These are phyloP conservation scores for Hippolais icterina DNA, from an alignment of 2,113 vertebrate genomes.

Conservation along the genomic window DNA sequence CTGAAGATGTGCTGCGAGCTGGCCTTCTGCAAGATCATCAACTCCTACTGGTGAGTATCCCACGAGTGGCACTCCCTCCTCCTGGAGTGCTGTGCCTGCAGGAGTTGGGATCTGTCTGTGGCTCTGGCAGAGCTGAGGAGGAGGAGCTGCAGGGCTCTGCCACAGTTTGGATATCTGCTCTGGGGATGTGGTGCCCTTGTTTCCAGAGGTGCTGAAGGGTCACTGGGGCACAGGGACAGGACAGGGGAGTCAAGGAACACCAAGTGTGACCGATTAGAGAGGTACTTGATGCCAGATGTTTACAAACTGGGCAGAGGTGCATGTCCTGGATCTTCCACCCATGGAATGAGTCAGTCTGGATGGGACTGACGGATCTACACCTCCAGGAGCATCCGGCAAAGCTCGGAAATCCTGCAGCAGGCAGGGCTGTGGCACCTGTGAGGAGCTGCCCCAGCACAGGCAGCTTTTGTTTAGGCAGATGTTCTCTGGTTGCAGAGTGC, in stretches of 20 bases:
- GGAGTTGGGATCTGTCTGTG: neutral
- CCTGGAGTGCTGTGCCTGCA: rapidly evolving
- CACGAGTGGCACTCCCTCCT: rapidly evolving
- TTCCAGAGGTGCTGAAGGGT: neutral
- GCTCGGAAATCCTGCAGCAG: neutral
- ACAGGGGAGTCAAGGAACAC: neutral
- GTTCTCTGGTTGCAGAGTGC: neutral
- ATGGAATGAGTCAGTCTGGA: rapidly evolving
- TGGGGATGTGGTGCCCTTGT: neutral
- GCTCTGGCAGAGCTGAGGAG: neutral
- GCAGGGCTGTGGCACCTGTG: neutral
- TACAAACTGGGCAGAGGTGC: neutral
- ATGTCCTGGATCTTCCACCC: neutral
- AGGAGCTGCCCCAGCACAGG: neutral
- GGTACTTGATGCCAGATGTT: neutral
- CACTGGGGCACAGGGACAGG: neutral
- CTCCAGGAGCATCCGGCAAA: neutral
- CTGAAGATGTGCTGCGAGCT: slow-evolving; percentile 99
- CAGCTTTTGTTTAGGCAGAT: neutral
- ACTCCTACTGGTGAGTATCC: slow-evolving; percentile 92
- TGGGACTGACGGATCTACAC: neutral
- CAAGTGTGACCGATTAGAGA: neutral
- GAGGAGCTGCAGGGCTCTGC: neutral
- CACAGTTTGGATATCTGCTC: neutral
- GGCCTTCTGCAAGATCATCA: slow-evolving; percentile 99